Conservation (phyloP, 2,113 vertebrate genomes). For the Phasianus colchicus region DNA sequence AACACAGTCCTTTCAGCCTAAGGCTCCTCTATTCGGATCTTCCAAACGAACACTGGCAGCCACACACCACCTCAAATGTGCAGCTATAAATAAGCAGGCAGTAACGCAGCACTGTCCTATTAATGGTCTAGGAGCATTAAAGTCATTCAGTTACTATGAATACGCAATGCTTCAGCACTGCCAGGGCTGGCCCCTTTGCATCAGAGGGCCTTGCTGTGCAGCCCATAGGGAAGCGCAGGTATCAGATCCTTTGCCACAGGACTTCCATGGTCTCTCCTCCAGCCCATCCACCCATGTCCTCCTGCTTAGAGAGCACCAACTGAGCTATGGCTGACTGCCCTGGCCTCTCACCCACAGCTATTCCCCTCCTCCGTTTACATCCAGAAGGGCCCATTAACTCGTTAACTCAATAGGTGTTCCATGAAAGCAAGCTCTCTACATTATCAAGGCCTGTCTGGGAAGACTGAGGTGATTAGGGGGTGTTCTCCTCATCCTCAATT, state of each 20-base stretch:
- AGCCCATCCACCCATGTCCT: rapidly evolving
- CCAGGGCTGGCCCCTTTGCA: not conserved
- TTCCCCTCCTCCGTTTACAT: rapidly evolving
- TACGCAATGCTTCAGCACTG: not conserved
- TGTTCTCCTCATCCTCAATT: not conserved
- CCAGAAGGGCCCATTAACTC: not conserved
- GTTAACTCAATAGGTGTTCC: not conserved
- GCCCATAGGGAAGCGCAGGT: not conserved
- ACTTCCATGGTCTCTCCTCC: not conserved
- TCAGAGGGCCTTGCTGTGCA: rapidly evolving
- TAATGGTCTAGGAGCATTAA: not conserved
- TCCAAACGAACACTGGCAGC: not conserved
- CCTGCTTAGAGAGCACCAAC: not conserved
- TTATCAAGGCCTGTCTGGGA: not conserved
- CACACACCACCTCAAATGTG: not conserved
- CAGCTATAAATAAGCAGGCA: not conserved
- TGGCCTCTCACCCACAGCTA: not conserved
- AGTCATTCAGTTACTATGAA: not conserved
- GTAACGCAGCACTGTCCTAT: not conserved
- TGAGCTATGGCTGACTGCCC: not conserved
- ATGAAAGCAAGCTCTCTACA: not conserved
- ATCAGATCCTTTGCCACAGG: not conserved
- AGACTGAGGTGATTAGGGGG: not conserved
- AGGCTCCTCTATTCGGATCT: constrained; percentile 9
- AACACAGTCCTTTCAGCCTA: not conserved